Evolutionary conservation across 2,113 vertebrate genomes (phyloP), one percentile per base, ranked within the genome.

Genomic region (Australoheros scitulus): DNA sequence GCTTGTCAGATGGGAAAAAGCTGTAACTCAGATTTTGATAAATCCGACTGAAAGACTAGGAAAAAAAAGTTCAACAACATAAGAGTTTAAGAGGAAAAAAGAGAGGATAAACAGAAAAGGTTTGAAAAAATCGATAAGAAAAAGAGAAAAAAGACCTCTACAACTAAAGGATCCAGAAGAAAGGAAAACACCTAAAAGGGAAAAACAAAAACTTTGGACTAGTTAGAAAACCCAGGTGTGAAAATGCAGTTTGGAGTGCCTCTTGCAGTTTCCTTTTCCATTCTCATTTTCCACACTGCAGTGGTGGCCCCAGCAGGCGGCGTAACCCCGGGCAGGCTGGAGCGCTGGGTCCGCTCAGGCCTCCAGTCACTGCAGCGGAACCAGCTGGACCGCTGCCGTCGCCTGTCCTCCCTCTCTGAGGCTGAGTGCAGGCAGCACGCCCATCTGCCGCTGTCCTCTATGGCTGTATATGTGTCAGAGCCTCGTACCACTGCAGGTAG

Each of bases 341-440:
- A 95, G 82, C 94, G 93, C 50, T 96, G 95, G 96, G 95, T 95
- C 10, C 94, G 92, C 43, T 93, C 94, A 0, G 95, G 94, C 36
- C 91, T 96, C 17, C 95, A 96, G 90, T 94, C 94, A 6, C 83
- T 96, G 83, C 95, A 95, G 82, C 90, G 93, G 92, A 93, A 94
- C 84, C 94, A 95, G 88, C 77, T 94, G 91, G 93, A 95, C 80
- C 92, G 91, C 59, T 96, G 96, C 81, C 94, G 91, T 55, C 93
- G 91, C 79, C 78, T 89, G 36, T 91, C 94, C 57, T 91, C 92
- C 2, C 84, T 93, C 50, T 91, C 95, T 4, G 95, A 95, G 56
- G 89, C 84, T 0, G 95, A 95, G 79, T 96, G 96, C 83, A 80
- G 90, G 78, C 86, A 90, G 29, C 81, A 95, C 29, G 86, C 92